phyloP scores from a whole-genome alignment of 2,113 vertebrate genomes.

The Australoheros scitulus region DNA sequence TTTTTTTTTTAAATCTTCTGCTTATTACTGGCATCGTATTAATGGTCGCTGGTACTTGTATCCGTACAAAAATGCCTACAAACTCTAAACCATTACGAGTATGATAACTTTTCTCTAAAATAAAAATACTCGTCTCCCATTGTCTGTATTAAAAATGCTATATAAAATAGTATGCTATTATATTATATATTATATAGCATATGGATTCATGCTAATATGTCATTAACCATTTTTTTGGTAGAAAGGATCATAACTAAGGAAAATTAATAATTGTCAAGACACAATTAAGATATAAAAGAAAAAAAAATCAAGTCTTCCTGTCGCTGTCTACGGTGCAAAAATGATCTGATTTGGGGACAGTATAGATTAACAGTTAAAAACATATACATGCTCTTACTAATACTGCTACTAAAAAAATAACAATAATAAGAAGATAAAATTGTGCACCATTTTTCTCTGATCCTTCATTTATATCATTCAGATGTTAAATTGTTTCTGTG shows the following conservation, averaged over 20 bases:
- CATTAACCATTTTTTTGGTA: too few relatives aligned
- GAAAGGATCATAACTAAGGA: too few relatives aligned
- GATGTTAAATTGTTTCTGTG: background rate
- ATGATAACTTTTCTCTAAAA: background rate
- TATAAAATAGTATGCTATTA: too few relatives aligned
- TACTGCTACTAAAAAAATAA: background rate
- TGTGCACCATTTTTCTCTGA: background rate
- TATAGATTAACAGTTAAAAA: background rate
- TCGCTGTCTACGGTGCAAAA: too few relatives aligned
- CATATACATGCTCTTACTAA: too few relatives aligned
- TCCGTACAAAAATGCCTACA: background rate
- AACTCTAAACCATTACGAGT: background rate
- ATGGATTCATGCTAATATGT: too few relatives aligned
- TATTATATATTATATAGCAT: too few relatives aligned
- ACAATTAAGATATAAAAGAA: too few relatives aligned
- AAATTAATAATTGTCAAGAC: too few relatives aligned
- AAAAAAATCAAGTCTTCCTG: too few relatives aligned
- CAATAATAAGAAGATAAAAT: rapidly evolving
- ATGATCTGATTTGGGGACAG: too few relatives aligned
- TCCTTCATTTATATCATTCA: background rate
- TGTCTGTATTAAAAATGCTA: background rate
- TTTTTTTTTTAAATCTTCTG: too few relatives aligned
- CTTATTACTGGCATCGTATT: background rate
- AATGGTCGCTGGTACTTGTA: rapidly evolving
- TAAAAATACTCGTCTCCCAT: background rate